phyloP scores from a whole-genome alignment of 1,140 invertebrate species.

The Drosophila burlai region DNA sequence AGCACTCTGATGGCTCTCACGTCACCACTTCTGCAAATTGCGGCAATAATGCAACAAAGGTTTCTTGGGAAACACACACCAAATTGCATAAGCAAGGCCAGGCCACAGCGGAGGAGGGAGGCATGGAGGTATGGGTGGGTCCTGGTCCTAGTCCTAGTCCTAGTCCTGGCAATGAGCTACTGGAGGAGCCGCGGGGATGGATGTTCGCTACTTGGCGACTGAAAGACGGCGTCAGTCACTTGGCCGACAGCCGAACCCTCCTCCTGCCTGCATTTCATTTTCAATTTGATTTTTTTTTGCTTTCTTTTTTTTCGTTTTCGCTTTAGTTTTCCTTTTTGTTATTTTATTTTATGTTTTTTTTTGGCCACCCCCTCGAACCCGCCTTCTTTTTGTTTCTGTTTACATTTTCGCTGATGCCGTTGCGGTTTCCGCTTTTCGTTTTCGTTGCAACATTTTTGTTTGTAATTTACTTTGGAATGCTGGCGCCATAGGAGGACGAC shows the following conservation, averaged over 20 bases:
- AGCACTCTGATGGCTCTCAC: conserved; percentile 81
- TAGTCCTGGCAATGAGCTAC: conserved; percentile 1
- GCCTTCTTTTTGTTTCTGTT: conserved; percentile 51
- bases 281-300: conserved; percentile 46
- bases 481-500: conserved; percentile 31
- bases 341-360: conserved; percentile 17
- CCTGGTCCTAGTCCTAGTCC: neutral
- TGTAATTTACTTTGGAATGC: conserved; percentile 82
- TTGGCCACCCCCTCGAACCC: neutral
- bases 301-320: conserved; percentile 2
- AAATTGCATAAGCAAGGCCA: conserved; percentile 72
- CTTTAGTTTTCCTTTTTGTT: neutral
- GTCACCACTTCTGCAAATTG: conserved; percentile 82
- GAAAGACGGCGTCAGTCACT: conserved; percentile 74
- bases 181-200: conserved; percentile 2
- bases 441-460: conserved; percentile 77
- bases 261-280: conserved; percentile 60
- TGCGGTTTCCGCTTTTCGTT: conserved; percentile 73
- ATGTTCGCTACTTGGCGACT: conserved; percentile 52
- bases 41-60: conserved; percentile 82
- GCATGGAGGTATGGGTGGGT: neutral
- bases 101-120: neutral
- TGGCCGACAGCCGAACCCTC: conserved; percentile 30
- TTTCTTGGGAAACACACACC: conserved; percentile 82
- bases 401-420: conserved; percentile 70